phyloP scores from a whole-genome alignment of 2,113 vertebrate species.

The Talpa occidentalis region DNA sequence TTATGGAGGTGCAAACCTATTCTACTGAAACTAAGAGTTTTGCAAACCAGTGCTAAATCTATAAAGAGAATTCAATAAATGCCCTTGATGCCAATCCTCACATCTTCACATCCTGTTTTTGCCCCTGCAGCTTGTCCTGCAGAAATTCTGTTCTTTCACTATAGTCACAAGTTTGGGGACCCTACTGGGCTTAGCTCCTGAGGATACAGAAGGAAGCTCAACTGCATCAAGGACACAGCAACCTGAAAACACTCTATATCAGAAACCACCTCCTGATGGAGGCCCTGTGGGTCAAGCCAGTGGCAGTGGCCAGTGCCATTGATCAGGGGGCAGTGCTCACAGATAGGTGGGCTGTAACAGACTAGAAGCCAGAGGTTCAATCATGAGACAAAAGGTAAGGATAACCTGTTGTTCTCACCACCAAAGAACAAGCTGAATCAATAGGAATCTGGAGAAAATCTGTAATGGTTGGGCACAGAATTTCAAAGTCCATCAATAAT shows the following conservation, averaged over 20 bases:
- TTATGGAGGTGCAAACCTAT: too few relatives aligned
- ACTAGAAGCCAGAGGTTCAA: accelerated
- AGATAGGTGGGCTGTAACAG: neutral
- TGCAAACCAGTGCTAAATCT: too few relatives aligned
- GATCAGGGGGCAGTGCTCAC: neutral
- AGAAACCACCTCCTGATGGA: neutral
- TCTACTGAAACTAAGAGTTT: too few relatives aligned
- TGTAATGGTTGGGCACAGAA: neutral
- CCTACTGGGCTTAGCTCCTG: neutral
- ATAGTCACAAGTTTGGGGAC: neutral
- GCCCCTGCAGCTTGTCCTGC: neutral
- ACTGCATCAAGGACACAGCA: neutral
- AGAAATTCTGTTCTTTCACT: neutral
- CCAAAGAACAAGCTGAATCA: neutral
- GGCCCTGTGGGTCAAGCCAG: neutral
- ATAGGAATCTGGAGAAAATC: neutral
- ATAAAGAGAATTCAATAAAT: too few relatives aligned
- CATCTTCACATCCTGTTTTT: neutral
- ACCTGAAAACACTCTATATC: neutral
- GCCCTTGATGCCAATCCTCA: neutral
- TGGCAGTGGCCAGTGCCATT: neutral
- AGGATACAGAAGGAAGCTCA: neutral
- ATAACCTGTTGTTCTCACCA: too few relatives aligned
- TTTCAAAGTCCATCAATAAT: neutral
- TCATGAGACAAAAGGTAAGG: neutral